Conservation (phyloP, 2,113 vertebrate genomes). For the Addax nasomaculatus region DNA sequence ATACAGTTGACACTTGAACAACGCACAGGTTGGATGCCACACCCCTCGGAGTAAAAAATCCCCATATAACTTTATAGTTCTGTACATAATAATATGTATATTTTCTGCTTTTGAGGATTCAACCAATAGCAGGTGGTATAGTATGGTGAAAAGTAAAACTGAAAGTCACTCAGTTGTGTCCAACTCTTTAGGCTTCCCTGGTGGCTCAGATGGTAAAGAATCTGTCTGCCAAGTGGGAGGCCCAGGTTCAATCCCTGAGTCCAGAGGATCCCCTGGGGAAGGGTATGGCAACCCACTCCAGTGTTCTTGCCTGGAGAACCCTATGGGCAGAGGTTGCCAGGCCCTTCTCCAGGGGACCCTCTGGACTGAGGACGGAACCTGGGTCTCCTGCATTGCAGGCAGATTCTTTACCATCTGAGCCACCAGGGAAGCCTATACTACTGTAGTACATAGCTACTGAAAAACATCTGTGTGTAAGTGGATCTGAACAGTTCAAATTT, state of each 20-base stretch:
- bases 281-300: neutral
- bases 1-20: neutral
- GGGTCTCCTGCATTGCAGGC: neutral
- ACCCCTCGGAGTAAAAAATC: neutral
- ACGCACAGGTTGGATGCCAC: neutral
- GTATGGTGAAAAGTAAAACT: neutral
- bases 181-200: neutral
- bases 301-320: neutral
- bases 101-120: neutral
- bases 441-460: neutral
- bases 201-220: neutral
- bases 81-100: neutral
- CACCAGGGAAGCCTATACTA: neutral
- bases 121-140: neutral
- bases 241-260: neutral
- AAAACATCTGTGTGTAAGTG: neutral
- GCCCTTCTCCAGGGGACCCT: neutral
- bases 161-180: neutral
- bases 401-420: neutral
- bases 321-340: neutral
- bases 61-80: neutral
- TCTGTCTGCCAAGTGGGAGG: neutral
- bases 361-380: neutral
- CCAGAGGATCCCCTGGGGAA: neutral
- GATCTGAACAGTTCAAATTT: neutral